phyloP scores from a whole-genome alignment of 2,888 invertebrate genomes.

The Drosophila cyrtoloma region DNA sequence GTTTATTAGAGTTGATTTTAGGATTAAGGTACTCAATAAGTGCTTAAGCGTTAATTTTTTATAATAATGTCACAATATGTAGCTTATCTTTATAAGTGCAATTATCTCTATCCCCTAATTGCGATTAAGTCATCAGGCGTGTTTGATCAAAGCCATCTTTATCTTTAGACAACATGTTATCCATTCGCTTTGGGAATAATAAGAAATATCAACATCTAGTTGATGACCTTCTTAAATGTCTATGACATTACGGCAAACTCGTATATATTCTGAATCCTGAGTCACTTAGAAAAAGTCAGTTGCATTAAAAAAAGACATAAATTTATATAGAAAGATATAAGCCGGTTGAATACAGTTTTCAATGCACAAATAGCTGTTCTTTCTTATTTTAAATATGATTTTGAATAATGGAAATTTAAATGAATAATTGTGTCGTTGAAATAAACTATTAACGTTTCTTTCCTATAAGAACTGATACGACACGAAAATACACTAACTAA shows the following conservation, averaged over 20 bases:
- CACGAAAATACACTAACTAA: background rate
- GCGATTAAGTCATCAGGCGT: background rate
- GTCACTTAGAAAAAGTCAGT: background rate
- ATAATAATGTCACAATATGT: background rate
- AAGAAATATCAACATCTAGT: background rate
- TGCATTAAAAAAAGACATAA: background rate
- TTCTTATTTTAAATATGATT: background rate
- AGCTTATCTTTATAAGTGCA: constrained; percentile 1
- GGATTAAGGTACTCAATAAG: background rate
- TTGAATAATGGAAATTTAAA: background rate
- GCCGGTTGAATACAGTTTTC: background rate
- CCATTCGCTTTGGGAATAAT: background rate
- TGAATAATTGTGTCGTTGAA: background rate
- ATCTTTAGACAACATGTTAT: background rate
- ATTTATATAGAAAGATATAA: background rate
- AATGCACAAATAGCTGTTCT: background rate
- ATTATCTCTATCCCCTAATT: background rate
- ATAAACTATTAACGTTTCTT: background rate
- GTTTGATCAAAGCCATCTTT: background rate
- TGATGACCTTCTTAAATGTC: background rate
- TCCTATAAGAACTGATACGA: background rate
- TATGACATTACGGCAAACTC: background rate
- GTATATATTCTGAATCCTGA: background rate
- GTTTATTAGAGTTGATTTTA: constrained; percentile 13
- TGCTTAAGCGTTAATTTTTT: background rate